Base-by-base conservation (phyloP, 2,113 vertebrate species). In the Coptodon rendalli region DNA sequence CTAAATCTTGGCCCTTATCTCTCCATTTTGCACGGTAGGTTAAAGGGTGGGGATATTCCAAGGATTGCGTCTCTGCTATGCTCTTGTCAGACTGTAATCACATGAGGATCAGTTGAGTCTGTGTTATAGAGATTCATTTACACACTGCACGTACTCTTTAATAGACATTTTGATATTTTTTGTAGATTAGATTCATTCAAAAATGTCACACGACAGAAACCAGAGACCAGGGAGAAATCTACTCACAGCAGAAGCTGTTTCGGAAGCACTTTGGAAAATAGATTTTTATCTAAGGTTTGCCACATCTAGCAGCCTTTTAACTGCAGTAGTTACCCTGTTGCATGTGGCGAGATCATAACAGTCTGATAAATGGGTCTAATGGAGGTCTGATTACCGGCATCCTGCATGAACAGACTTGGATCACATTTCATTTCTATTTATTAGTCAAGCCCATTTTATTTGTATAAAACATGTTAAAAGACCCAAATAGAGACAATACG, bases 81-180 rank as follows among this genome's bases (percentile, higher is more conserved):
- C n/a, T 82, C 24, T 66, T 63, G 52, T 73, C 40, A 81, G 56
- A 52, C 40, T 80, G 59, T 16, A 17, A 56, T 89, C 94, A 89
- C 91, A 93, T 78, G 89, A 82, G 89, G 85, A 71, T 90, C 89
- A 86, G 82, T 87, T 86, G 83, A 38, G 66, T 24, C n/a, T 43
- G 57, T 24, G 57, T 63, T 36, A 57, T 24, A 81, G 34, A 84
- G 14, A 45, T 63, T 31, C 19, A 36, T 66, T 61, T 82, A 52
- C 43, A 61, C 17, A 43, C 2, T 29, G 80, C 1, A 13, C 19
- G 16, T 81, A 45, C 10, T 45, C 16, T 31, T 45, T 59, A 59
- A 81, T 13, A 57, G 7, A 19, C 24, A 29, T 81, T 43, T 50
- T 50, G 24, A 50, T 78, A 29, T 78, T 78, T 31, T 5, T 78